Evolutionary conservation across 2,113 vertebrate species (phyloP).

Genomic region (Coptodon rendalli): DNA sequence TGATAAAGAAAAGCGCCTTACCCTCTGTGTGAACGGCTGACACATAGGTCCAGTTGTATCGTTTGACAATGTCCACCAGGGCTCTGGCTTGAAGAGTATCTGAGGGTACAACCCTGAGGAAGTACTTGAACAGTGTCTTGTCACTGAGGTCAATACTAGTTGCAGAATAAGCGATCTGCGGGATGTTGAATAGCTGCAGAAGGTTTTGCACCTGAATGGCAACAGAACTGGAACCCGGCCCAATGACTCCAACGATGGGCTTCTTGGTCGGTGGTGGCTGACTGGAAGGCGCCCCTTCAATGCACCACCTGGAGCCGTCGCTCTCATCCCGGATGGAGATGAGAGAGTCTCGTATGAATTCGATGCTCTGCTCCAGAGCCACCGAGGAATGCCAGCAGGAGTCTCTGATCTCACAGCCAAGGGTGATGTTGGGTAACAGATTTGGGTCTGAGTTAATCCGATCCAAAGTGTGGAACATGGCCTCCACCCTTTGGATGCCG

Average conservation of each 20-base stretch:
- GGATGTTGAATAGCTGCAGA: conserved; percentile 94
- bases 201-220: conserved; percentile 96
- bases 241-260: conserved; percentile 90
- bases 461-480: conserved; percentile 94
- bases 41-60: conserved; percentile 96
- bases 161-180: conserved; percentile 92
- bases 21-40: conserved; percentile 95
- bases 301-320: conserved; percentile 83
- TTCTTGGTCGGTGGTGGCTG: conserved; percentile 80
- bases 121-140: conserved; percentile 94
- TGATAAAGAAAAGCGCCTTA: conserved; percentile 55
- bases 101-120: conserved; percentile 90
- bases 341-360: conserved; percentile 93
- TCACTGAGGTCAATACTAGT: conserved; percentile 94
- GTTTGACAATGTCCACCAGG: conserved; percentile 90
- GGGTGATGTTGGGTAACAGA: conserved; percentile 87
- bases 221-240: conserved; percentile 94
- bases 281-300: conserved; percentile 79
- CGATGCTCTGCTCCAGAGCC: conserved; percentile 93
- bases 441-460: conserved; percentile 86
- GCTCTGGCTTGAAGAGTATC: conserved; percentile 90
- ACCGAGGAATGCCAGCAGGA: conserved; percentile 95
- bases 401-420: conserved; percentile 94
- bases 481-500: conserved; percentile 92
- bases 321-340: conserved; percentile 90